A percentile compares a stretch with the other conserved stretches of the same genome.
Evolutionary conservation across 35 echinoderm and acorn worm genomes (phyloP).

Genomic region (Apostichopus parvimensis): DNA sequence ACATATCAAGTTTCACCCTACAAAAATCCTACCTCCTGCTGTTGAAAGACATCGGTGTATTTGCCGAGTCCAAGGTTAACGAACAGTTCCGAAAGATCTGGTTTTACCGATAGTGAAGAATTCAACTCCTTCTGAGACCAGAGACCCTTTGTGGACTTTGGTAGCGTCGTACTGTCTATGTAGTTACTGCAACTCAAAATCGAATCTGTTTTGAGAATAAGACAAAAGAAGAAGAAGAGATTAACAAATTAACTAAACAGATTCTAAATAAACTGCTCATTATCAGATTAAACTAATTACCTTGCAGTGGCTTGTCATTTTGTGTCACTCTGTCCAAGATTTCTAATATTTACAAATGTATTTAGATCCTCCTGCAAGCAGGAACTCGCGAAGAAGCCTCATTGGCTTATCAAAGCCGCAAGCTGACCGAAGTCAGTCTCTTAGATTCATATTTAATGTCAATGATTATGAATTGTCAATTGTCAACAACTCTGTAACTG

Average conservation of each 20-base stretch:
- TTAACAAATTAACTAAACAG: background rate
- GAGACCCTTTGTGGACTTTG: conserved; percentile 73
- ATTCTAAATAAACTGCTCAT: no score
- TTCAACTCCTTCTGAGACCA: conserved; percentile 69
- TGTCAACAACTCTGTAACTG: no score
- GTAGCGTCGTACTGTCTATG: conserved; percentile 85
- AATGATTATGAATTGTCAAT: no score
- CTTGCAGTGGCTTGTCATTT: no score
- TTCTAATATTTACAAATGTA: no score
- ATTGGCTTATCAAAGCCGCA: no score
- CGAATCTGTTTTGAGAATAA: conserved; percentile 47
- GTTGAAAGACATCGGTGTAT: conserved; percentile 98
- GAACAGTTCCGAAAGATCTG: conserved; percentile 83
- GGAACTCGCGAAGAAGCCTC: no score
- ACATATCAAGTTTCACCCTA: background rate
- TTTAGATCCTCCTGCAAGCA: no score
- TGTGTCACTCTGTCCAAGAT: no score
- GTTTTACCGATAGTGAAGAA: conserved; percentile 53
- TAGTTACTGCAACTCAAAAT: conserved; percentile 87
- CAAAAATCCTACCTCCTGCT: conserved; percentile 81
- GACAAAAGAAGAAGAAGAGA: background rate
- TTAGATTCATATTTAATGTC: no score
- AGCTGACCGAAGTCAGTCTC: no score
- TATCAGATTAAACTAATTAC: no score
- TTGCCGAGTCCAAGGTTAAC: conserved; percentile 89